A percentile compares a stretch with the other conserved stretches of the same genome.
Conservation (phyloP, 2,888 invertebrate genomes). For the Syritta pipiens region DNA sequence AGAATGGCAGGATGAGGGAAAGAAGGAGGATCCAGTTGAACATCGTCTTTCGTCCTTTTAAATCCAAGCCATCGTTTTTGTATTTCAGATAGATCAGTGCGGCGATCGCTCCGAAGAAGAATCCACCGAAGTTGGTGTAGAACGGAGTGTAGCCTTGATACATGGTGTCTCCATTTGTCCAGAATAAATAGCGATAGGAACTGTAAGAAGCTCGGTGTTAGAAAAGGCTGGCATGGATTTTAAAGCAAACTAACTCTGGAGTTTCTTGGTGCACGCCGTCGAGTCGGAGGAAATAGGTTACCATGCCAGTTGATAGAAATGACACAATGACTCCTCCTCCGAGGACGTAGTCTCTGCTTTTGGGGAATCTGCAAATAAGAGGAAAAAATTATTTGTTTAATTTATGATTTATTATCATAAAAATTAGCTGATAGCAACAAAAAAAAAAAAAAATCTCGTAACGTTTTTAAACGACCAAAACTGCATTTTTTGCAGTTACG, state of each 20-base stretch:
- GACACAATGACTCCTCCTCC: conserved; percentile 44
- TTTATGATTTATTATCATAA: too few species aligned
- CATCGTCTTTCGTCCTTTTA: conserved; percentile 65
- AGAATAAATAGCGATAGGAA: conserved; percentile 74
- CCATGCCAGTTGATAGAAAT: conserved; percentile 69
- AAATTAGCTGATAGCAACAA: too few species aligned
- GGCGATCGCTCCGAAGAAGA: conserved; percentile 73
- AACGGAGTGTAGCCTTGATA: conserved; percentile 74
- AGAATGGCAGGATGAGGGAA: conserved; percentile 66
- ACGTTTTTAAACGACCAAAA: too few species aligned
- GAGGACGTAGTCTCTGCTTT: conserved; percentile 61
- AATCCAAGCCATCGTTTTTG: conserved; percentile 37
- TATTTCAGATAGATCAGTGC: conserved; percentile 72
- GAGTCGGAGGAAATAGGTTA: conserved; percentile 73
- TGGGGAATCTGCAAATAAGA: conserved; percentile 70
- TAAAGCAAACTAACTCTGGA: conserved; percentile 73
- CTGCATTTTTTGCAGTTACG: too few species aligned
- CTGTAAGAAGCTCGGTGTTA: neutral
- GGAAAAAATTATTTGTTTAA: neutral
- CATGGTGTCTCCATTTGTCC: conserved; percentile 73
- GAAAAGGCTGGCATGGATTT: neutral
- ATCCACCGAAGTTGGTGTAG: conserved; percentile 76
- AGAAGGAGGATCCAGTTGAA: conserved; percentile 71
- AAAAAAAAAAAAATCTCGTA: too few species aligned
- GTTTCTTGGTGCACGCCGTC: conserved; percentile 74